Percentiles rank a stretch among this genome's conserved stretches.
These are phyloP conservation scores for Anoplius nigerrimus DNA, from an alignment of 2,888 invertebrate species.

Conservation along the genomic window DNA sequence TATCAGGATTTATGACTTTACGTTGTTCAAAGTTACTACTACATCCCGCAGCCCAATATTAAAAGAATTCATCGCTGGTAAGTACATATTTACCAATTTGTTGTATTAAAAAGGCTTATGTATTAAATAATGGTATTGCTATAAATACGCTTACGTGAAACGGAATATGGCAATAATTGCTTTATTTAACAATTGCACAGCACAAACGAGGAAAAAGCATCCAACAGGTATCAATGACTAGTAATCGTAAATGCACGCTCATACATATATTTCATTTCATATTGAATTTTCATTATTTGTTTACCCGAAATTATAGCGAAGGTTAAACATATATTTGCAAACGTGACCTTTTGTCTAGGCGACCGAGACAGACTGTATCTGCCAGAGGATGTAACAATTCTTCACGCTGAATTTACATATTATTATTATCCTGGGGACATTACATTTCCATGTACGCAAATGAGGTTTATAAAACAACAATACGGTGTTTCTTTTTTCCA, in stretches of 20 bases:
- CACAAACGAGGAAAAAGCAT: constrained; percentile 74
- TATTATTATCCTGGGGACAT: constrained; percentile 96
- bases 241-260: constrained; percentile 59
- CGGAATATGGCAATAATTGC: constrained; percentile 47
- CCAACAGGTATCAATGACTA: constrained; percentile 67
- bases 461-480: not conserved
- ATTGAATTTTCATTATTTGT: not conserved
- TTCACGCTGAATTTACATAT: constrained; percentile 97
- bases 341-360: constrained; percentile 74
- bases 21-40: constrained; percentile 89
- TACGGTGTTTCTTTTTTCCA: constrained; percentile 2
- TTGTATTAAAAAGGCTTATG: constrained; percentile 21
- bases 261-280: constrained; percentile 46
- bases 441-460: constrained; percentile 86
- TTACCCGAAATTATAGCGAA: not conserved
- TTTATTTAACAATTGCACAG: constrained; percentile 67
- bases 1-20: constrained; percentile 93
- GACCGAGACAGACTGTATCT: constrained; percentile 87
- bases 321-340: constrained; percentile 17
- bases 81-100: constrained; percentile 42
- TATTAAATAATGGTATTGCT: constrained; percentile 20
- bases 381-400: constrained; percentile 91
- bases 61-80: constrained; percentile 89
- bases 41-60: constrained; percentile 83
- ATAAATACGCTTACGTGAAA: constrained; percentile 17